phyloP scores from a whole-genome alignment of 2,888 invertebrate species.

The Parapristionchus giblindavisi region DNA sequence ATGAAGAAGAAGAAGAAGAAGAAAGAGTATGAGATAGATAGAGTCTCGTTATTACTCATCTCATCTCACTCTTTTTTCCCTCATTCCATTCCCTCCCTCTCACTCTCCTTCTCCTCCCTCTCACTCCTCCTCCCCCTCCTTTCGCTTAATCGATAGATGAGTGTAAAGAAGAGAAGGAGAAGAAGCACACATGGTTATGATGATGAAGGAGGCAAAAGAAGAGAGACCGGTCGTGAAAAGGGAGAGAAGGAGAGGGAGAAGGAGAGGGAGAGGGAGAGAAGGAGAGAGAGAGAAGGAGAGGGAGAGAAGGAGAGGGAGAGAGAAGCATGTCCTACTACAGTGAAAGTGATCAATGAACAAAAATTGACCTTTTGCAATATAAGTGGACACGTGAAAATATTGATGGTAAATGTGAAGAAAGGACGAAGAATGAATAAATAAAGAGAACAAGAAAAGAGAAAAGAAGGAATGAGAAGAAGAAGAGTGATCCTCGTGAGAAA shows the following conservation, averaged over 20 bases:
- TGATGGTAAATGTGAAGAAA: conserved; percentile 5
- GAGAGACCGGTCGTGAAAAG: not conserved
- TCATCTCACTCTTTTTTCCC: not conserved
- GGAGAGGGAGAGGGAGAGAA: conserved; percentile 39
- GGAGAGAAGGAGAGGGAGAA: conserved; percentile 29
- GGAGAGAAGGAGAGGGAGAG: conserved; percentile 31
- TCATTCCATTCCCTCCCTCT: not conserved
- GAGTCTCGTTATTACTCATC: not conserved
- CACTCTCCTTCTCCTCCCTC: not conserved
- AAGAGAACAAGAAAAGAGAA: conserved; percentile 4
- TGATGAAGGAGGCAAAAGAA: not conserved
- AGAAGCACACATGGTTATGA: conserved; percentile 1
- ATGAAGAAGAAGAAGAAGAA: not conserved
- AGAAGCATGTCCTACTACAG: not conserved
- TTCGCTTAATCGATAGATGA: not conserved
- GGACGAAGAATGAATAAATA: not conserved
- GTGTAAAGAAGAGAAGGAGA: conserved; percentile 17
- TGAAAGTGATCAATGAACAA: not conserved
- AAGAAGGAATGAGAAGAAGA: conserved; percentile 1
- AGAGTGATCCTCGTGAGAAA: conserved; percentile 32
- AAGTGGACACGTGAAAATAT: not conserved
- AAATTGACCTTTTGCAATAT: not conserved
- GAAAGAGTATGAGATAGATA: not conserved
- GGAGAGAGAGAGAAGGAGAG: conserved; percentile 30
- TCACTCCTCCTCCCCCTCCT: not conserved